Conservation (phyloP, 2,113 vertebrate species). For the Melanocharis versteri region DNA sequence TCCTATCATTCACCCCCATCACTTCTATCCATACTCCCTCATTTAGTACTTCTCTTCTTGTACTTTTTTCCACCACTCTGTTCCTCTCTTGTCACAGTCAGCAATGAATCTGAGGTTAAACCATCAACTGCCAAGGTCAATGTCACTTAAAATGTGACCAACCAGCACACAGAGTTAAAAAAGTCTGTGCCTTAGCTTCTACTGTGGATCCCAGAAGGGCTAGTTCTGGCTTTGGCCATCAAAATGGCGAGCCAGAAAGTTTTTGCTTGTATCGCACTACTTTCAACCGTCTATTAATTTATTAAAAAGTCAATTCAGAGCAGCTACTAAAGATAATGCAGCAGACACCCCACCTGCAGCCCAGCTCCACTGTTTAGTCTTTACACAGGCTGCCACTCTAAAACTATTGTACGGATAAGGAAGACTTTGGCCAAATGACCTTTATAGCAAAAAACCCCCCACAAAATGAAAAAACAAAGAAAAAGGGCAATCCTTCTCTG, state of each 20-base stretch:
- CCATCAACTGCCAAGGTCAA: background rate
- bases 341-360: background rate
- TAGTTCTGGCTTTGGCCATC: background rate
- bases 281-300: background rate
- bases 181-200: background rate
- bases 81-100: background rate
- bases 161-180: rapidly evolving
- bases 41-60: background rate
- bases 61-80: background rate
- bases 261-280: background rate
- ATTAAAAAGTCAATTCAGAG: background rate
- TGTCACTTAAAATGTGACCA: background rate
- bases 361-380: background rate
- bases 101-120: background rate
- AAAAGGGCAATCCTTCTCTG: background rate
- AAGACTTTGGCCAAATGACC: background rate
- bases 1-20: background rate
- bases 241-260: background rate
- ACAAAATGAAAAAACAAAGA: background rate
- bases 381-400: background rate
- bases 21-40: background rate
- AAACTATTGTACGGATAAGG: background rate
- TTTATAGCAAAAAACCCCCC: background rate
- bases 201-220: background rate
- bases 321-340: background rate